These are phyloP conservation scores for Allophyes oxyacanthae DNA, from an alignment of 2,888 invertebrate species.

Conservation along the genomic window DNA sequence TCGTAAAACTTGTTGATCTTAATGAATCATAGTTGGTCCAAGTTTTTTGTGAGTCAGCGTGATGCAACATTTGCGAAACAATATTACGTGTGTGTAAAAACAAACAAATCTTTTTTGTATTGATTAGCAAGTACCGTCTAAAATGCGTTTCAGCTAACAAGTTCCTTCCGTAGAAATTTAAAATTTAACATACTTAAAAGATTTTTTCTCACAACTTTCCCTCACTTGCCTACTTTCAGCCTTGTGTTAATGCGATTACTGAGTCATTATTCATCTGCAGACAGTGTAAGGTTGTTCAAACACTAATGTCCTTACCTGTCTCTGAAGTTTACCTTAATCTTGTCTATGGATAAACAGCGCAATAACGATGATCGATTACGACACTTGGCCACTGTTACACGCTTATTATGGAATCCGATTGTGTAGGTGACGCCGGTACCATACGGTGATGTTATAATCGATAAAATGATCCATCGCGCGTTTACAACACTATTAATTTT, in stretches of 20 bases:
- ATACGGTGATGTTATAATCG: slow-evolving; percentile 68
- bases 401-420: slow-evolving; percentile 70
- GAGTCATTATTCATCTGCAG: slow-evolving; percentile 63
- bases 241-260: slow-evolving; percentile 59
- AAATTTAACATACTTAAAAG: slow-evolving; percentile 47
- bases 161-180: slow-evolving; percentile 65
- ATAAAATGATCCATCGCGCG: slow-evolving; percentile 67
- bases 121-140: slow-evolving; percentile 78
- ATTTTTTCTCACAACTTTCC: slow-evolving; percentile 66
- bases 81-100: slow-evolving; percentile 67
- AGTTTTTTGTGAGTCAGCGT: slow-evolving; percentile 63
- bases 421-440: slow-evolving; percentile 62
- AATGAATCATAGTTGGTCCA: slow-evolving; percentile 36
- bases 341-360: slow-evolving; percentile 66
- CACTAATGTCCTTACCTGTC: slow-evolving; percentile 77
- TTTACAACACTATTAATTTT: slow-evolving; percentile 78
- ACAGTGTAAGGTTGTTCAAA: slow-evolving; percentile 70
- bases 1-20: slow-evolving; percentile 32
- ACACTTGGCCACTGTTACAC: slow-evolving; percentile 73
- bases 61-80: slow-evolving; percentile 73
- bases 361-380: slow-evolving; percentile 83
- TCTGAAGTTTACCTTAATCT: slow-evolving; percentile 73
- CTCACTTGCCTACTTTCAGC: slow-evolving; percentile 48
- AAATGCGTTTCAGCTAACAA: slow-evolving; percentile 67
- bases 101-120: slow-evolving; percentile 70